Base-by-base conservation (phyloP, 2,888 invertebrate species). In the Malthinus seriepunctatus region DNA sequence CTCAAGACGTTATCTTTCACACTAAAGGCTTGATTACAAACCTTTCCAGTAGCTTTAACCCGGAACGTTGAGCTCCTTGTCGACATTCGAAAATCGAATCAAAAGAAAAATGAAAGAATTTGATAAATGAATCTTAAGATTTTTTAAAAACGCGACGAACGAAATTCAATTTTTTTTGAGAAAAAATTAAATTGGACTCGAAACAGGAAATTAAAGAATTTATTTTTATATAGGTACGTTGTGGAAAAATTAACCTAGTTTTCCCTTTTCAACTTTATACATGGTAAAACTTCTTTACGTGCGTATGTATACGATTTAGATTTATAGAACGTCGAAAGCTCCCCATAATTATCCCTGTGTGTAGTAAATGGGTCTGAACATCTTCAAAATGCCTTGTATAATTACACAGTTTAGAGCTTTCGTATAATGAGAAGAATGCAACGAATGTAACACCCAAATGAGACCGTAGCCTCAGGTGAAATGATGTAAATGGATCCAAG, bases 1-100 rank as follows among this genome's bases (percentile, higher is more conserved):
- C 49, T 55, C 49, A 39, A 44, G 48, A 42, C 55, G 34, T 15
- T 55, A 31, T 55, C 55, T 54, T 38, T 9, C 49, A 49, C 49
- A 42, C 39, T 44, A 49, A 54, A 44, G 32, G 35, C 49, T 55
- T 49, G 33, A 55, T 49, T 55, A 44, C 34, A 55, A 55, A 10
- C 32, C 46, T 34, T 23, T 46, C 46, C 37, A 32, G 14, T 38
- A 32, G 31, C 32, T 11, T 47, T 47, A 38, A 46, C 47, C n/a
- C 37, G 35, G 12, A 15, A 46, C 31, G 45, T 34, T 52, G 37
- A 8, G 10, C 53, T 53, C 37, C 32, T 39, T 39, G 50, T 39
- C 5, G 23, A 23, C 23, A 23, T 23, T 23, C 5, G 23, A 23
- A 23, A 23, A 23, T 23, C 23, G 23, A 23, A 23, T 23, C 23